Evolutionary conservation across 2,797 vertebrate genomes (phyloP).

Genomic region (Chloroceryle inda): DNA sequence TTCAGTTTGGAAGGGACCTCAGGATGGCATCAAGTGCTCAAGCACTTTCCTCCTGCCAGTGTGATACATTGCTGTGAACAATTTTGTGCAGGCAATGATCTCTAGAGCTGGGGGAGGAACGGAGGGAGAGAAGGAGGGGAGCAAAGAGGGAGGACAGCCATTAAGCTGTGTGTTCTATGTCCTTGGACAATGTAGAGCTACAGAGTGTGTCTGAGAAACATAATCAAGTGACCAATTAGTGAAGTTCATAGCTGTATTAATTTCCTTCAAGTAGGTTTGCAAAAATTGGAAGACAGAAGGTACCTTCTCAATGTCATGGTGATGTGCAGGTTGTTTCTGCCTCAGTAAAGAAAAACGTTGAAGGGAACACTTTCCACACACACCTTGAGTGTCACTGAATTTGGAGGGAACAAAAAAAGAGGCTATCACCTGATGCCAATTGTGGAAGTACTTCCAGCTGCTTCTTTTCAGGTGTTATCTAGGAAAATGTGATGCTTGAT

Average conservation of each 20-base stretch:
- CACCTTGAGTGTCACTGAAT: background rate
- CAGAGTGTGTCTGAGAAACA: background rate
- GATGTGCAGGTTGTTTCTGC: background rate
- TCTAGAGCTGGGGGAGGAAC: background rate
- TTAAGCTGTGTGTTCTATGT: background rate
- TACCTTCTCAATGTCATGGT: background rate
- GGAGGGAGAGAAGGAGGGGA: no score
- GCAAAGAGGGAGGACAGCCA: background rate
- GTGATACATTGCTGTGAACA: background rate
- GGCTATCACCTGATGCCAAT: background rate
- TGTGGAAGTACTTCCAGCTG: background rate
- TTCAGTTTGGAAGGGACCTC: background rate
- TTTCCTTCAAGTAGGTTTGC: background rate
- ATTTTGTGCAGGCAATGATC: background rate
- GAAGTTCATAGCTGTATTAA: slow-evolving; percentile 4
- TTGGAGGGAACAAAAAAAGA: background rate
- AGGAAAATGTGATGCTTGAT: background rate
- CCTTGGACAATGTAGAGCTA: background rate
- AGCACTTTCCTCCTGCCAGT: background rate
- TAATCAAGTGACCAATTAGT: slow-evolving; percentile 17
- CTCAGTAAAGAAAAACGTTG: background rate
- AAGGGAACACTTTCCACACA: background rate
- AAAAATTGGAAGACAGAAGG: background rate
- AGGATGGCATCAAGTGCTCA: background rate
- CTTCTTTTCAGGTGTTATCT: background rate